Evolutionary conservation across 2,113 vertebrate species (phyloP).

Genomic region (Callocephalon fimbriatum): DNA sequence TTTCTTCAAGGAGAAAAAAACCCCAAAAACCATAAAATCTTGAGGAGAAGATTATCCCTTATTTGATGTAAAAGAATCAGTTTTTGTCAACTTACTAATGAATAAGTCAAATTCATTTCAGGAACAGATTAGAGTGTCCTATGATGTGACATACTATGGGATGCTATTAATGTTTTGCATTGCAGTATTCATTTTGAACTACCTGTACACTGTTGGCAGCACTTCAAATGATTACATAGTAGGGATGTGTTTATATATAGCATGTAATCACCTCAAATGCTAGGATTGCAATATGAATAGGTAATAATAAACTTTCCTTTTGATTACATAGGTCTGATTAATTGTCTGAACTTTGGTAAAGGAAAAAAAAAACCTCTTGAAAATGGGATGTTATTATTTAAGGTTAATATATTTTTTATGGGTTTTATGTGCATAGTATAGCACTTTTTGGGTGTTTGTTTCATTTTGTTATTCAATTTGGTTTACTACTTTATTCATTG

Average conservation of each 20-base stretch:
- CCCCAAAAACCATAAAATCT: background rate
- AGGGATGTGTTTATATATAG: slow-evolving; percentile 49
- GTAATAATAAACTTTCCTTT: slow-evolving; percentile 37
- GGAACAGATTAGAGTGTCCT: background rate
- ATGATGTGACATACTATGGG: background rate
- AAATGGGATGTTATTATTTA: background rate
- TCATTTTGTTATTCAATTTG: background rate
- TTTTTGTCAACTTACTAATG: slow-evolving; percentile 58
- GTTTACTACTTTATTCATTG: slow-evolving; percentile 58
- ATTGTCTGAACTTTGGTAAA: slow-evolving; percentile 55
- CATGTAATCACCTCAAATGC: slow-evolving; percentile 65
- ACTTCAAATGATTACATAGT: slow-evolving; percentile 12
- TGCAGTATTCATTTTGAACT: background rate
- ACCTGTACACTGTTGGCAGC: background rate
- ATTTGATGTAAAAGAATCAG: slow-evolving; percentile 44
- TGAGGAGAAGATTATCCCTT: background rate
- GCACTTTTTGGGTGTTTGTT: background rate
- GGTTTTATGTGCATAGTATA: background rate
- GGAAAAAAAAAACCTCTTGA: background rate
- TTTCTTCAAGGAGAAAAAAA: background rate
- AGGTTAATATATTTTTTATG: background rate
- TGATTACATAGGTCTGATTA: slow-evolving; percentile 64
- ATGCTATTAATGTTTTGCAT: slow-evolving; percentile 11
- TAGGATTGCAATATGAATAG: slow-evolving; percentile 49
- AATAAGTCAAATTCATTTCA: slow-evolving; percentile 36